Evolutionary conservation across 2,113 vertebrate species (phyloP), one percentile per base, ranked within the genome.

Genomic region (Micronycteris hirsuta): DNA sequence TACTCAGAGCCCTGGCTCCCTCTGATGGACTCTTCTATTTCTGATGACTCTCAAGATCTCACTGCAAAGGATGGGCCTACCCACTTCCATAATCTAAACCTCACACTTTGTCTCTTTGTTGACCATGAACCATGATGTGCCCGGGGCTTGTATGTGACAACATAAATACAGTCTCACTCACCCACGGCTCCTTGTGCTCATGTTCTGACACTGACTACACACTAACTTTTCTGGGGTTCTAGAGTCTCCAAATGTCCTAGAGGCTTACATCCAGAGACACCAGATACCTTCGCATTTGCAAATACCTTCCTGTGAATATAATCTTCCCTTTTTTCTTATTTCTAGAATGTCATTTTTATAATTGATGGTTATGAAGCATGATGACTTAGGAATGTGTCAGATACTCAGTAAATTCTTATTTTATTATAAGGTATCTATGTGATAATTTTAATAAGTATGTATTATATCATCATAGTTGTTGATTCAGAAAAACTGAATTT

Each of bases 91-190:
- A 20, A 36, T 5, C 3, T 7, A 28, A 49, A 38, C 6, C 6
- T 22, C 41, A n/a, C 9, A 3, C 4, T 5, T 6, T 17, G 1
- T 11, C 43, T 49, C 24, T 13, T 20, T 61, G 49, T 70, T 26
- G 12, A 70, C 1, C 8, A 1, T 4, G 36, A 70, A n/a, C 41
- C 9, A 5, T 10, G 4, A 4, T 15, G 1, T 0, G 26, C 31
- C 3, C 36, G 17, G 2, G 2, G 31, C 65, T 38, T 31, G 5
- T 24, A 1, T 2, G 10, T 2, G 6, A 4, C 0, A 5, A 10
- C 14, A 1, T 26, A 2, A 33, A 38, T 3, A 14, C 47, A 5
- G 7, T 1, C 17, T 24, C 3, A 0, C 1, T 16, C 8, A 3
- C 33, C 33, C 52, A 3, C 5, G 36, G 71, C 7, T 33, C 17